phyloP scores from a whole-genome alignment of 2,113 vertebrate species.

The Zonotrichia leucophrys region DNA sequence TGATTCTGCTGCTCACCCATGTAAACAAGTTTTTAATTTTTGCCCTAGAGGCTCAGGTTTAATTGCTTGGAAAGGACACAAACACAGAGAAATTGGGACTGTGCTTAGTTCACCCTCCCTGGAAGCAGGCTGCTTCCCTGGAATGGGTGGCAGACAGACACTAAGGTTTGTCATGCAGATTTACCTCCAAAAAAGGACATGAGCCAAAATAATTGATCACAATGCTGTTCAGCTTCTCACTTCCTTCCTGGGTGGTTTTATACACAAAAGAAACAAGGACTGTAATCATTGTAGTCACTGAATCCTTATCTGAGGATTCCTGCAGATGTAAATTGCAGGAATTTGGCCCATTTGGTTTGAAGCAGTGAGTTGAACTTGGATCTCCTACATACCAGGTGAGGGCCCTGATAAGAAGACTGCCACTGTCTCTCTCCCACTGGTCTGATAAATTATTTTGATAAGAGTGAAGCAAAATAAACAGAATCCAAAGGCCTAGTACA shows the following conservation, averaged over 20 bases:
- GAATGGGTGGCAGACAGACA: accelerated
- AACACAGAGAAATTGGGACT: background rate
- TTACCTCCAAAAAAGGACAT: background rate
- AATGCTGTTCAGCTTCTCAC: background rate
- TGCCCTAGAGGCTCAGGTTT: background rate
- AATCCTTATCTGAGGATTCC: background rate
- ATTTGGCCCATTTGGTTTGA: background rate
- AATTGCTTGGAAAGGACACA: background rate
- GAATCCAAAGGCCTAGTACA: background rate
- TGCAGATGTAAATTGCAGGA: background rate
- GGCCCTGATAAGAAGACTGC: background rate
- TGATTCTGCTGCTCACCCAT: accelerated
- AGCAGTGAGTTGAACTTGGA: background rate
- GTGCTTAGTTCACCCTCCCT: background rate
- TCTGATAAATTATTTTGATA: background rate
- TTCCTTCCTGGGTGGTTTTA: background rate
- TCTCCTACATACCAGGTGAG: background rate
- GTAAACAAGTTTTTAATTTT: background rate
- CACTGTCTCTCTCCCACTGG: background rate
- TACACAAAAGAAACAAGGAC: background rate
- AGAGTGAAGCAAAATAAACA: background rate
- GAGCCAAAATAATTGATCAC: background rate
- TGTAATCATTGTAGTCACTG: background rate
- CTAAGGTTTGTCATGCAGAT: background rate
- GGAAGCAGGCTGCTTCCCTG: background rate